phyloP scores from a whole-genome alignment of 1,140 invertebrate species.

The Olivierus martensii region DNA sequence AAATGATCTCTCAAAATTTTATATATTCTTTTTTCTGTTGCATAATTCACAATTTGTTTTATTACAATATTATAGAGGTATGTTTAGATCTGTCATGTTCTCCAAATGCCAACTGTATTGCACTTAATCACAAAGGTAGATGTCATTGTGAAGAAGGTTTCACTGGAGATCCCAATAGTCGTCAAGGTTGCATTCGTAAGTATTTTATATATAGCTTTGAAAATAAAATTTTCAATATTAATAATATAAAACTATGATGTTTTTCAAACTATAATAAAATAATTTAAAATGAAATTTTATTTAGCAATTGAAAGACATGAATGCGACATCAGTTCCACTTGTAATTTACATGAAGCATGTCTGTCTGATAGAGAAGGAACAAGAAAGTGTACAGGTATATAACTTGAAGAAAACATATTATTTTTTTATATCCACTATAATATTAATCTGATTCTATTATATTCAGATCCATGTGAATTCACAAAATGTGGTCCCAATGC shows the following conservation, averaged over 20 bases:
- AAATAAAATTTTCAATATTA: background rate
- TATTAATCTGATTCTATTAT: background rate
- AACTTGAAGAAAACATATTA: background rate
- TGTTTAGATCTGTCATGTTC: slow-evolving; percentile 68
- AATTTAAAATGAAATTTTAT: background rate
- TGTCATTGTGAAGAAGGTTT: slow-evolving; percentile 67
- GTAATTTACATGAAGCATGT: slow-evolving; percentile 14
- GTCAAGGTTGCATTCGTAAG: slow-evolving; percentile 55
- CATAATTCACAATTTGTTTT: too few relatives aligned
- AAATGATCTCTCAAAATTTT: too few relatives aligned
- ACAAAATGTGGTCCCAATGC: slow-evolving; percentile 67
- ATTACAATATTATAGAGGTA: slow-evolving; percentile 31
- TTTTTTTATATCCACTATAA: background rate
- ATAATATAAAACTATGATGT: background rate
- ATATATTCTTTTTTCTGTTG: too few relatives aligned
- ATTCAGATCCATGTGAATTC: slow-evolving; percentile 59
- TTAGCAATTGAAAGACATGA: slow-evolving; percentile 17
- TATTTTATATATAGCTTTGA: background rate
- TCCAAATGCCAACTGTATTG: slow-evolving; percentile 60
- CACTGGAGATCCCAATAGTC: slow-evolving; percentile 72
- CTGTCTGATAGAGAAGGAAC: slow-evolving; percentile 11
- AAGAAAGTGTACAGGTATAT: slow-evolving; percentile 16
- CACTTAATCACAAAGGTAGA: slow-evolving; percentile 44
- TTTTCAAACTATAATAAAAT: background rate
- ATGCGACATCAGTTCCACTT: slow-evolving; percentile 17